These are phyloP conservation scores for Crypturellus tataupa DNA, from an alignment of 2,797 vertebrate genomes.

Conservation along the genomic window DNA sequence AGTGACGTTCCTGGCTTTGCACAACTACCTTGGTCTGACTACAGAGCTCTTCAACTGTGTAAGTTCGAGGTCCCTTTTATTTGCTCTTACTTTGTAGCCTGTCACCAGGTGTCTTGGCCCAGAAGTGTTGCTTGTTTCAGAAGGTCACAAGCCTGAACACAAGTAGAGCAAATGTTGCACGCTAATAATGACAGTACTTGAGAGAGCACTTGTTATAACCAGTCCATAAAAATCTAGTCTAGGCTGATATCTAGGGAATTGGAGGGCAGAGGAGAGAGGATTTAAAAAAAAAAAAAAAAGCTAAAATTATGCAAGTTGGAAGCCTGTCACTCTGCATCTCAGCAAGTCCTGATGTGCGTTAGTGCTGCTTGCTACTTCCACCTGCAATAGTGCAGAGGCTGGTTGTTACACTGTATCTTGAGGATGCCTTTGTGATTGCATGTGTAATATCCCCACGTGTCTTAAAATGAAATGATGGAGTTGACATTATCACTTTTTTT, in stretches of 20 bases:
- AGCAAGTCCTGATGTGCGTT: neutral
- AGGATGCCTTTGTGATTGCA: neutral
- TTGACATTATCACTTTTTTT: neutral
- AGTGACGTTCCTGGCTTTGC: constrained; percentile 93
- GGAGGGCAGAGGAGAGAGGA: neutral
- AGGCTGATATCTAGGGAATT: neutral
- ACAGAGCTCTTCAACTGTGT: constrained; percentile 94
- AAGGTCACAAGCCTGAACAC: neutral
- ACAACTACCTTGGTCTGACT: constrained; percentile 96
- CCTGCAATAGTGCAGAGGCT: neutral
- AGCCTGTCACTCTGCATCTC: neutral
- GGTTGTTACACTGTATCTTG: neutral
- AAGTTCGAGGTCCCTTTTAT: constrained; percentile 42
- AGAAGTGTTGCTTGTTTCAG: neutral
- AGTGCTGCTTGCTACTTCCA: neutral
- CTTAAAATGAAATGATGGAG: neutral
- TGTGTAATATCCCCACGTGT: neutral
- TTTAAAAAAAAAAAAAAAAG: neutral
- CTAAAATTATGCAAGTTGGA: neutral
- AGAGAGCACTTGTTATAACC: neutral
- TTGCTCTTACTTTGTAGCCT: neutral
- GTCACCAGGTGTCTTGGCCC: neutral
- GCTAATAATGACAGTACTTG: neutral
- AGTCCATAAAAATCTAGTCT: neutral
- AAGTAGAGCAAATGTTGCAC: neutral